Percentiles rank a stretch among this genome's conserved stretches.
Evolutionary conservation across 2,113 vertebrate species (phyloP).

Genomic region (Rousettus leschenaultii): DNA sequence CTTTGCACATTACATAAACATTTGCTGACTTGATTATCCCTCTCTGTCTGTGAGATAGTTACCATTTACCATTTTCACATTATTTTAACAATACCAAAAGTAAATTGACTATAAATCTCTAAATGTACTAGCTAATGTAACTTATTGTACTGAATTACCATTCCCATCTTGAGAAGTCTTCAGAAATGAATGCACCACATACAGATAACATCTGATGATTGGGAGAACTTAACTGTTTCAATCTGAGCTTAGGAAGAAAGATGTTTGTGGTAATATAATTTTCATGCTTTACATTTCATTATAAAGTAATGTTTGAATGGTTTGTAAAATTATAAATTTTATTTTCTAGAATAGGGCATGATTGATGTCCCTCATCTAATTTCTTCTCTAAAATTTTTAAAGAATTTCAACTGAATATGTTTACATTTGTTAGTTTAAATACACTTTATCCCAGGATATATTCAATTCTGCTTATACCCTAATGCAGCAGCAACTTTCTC

Average conservation of each 20-base stretch:
- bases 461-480: neutral
- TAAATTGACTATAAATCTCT: neutral
- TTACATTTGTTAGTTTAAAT: neutral
- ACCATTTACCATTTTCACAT: neutral
- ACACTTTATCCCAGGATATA: neutral
- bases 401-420: neutral
- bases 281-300: neutral
- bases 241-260: slow-evolving; percentile 40
- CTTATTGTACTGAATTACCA: neutral
- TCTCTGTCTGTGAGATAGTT: neutral
- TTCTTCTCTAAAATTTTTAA: neutral
- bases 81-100: neutral
- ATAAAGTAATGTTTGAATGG: slow-evolving; percentile 19
- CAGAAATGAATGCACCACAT: neutral
- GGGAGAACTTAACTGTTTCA: neutral
- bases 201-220: neutral
- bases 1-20: neutral
- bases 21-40: accelerated
- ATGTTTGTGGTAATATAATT: neutral
- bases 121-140: neutral
- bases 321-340: neutral
- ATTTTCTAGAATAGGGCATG: neutral
- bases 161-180: neutral
- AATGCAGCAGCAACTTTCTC: neutral
- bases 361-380: slow-evolving; percentile 48